Evolutionary conservation across 2,888 invertebrate genomes (phyloP), one percentile per base, ranked within the genome.

Genomic region (Cyclophora punctaria): DNA sequence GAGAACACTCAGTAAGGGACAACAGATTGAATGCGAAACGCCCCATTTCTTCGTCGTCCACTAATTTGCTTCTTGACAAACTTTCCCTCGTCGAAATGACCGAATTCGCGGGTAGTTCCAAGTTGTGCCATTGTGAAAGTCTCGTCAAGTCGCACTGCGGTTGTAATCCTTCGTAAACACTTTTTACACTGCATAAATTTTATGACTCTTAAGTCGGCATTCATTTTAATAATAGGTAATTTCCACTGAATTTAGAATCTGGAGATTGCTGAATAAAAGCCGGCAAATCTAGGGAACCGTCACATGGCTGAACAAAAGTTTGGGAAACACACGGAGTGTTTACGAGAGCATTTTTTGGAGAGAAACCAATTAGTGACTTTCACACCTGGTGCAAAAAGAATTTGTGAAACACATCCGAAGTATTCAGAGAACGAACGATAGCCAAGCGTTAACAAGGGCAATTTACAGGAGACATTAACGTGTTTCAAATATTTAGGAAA

Each of bases 31-130:
- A 68, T 60, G 57, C 63, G 58, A 59, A 58, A 51, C 63, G 62
- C 62, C 64, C 62, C 69, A 64, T 71, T 76, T 77, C 77, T 75
- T 76, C 70, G 63, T 58, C 63, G 51, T 67, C 71, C 71, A 73
- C 73, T 78, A 80, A 79, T 80, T 77, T 74, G 66, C 71, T 64
- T 65, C 71, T 73, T 69, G 71, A 66, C 67, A 69, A 80, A 80
- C 74, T 78, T 79, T 57, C 62, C 50, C 58, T 63, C 62, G 52
- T 59, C 48, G 64, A 56, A 72, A 74, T 59, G 58, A 58, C 70
- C 69, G 66, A 73, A 73, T 76, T 73, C 57, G 59, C 50, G 59
- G 60, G 59, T 60, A 65, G 64, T 66, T 65, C 56, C 49, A 58
- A 69, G 58, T 68, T 64, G 48, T 52, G 55, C 62, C 63, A 64